These are phyloP conservation scores for Sesamia inferens DNA, from an alignment of 2,888 invertebrate genomes.

Conservation along the genomic window DNA sequence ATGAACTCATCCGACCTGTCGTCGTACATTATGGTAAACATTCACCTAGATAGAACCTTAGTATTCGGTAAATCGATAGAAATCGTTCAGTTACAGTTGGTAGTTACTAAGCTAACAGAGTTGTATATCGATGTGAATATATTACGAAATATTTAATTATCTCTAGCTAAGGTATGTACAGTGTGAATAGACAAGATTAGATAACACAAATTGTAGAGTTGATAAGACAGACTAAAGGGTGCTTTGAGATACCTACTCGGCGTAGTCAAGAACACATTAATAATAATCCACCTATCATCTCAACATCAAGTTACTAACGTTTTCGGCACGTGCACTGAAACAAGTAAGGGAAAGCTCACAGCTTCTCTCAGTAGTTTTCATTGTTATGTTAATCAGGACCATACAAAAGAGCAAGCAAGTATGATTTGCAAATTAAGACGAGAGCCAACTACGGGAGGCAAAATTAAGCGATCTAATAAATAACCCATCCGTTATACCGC, in stretches of 20 bases:
- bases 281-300: constrained; percentile 13
- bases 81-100: constrained; percentile 25
- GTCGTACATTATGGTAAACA: constrained; percentile 40
- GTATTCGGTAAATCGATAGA: constrained; percentile 43
- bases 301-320: neutral
- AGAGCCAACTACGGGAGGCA: neutral
- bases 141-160: constrained; percentile 53
- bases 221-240: constrained; percentile 56
- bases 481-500: neutral
- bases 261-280: constrained; percentile 19
- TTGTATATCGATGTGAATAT: constrained; percentile 23
- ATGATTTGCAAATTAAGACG: constrained; percentile 5
- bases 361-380: neutral
- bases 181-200: constrained; percentile 66
- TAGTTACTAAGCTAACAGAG: constrained; percentile 4
- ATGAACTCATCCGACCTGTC: constrained; percentile 49
- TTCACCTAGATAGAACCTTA: constrained; percentile 30
- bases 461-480: constrained; percentile 4
- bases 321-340: neutral
- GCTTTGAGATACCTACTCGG: constrained; percentile 16
- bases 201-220: constrained; percentile 60
- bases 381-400: constrained; percentile 5
- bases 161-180: constrained; percentile 49
- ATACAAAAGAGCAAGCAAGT: constrained; percentile 11
- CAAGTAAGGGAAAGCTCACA: constrained; percentile 1